Evolutionary conservation across 2,888 invertebrate genomes (phyloP).

Genomic region (Drosophila hamatofila): DNA sequence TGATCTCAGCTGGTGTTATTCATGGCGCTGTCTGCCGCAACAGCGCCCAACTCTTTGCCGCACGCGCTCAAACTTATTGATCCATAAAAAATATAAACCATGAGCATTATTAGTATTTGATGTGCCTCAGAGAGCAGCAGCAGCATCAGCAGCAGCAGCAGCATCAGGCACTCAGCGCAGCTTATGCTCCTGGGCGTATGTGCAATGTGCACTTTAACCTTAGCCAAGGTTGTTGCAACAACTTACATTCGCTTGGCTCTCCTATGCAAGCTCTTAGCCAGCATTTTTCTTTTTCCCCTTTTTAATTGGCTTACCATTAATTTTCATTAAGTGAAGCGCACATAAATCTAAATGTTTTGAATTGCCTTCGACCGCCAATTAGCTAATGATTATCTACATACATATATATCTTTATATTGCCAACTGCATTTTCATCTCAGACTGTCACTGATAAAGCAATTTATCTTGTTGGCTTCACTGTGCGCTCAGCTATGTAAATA

Average conservation of each 20-base stretch:
- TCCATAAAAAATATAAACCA: constrained; percentile 76
- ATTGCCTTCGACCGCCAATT: constrained; percentile 25
- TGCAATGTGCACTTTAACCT: constrained; percentile 65
- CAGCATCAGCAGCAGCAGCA: constrained; percentile 30
- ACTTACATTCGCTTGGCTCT: constrained; percentile 1
- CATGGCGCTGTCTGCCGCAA: constrained; percentile 11
- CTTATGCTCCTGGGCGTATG: constrained; percentile 36
- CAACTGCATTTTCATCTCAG: constrained; percentile 12
- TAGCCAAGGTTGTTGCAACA: constrained; percentile 67
- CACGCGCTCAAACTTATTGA: constrained; percentile 74
- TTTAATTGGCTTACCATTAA: constrained; percentile 44
- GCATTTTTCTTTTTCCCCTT: not conserved
- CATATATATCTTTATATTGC: constrained; percentile 22
- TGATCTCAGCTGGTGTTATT: constrained; percentile 62
- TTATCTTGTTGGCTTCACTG: constrained; percentile 34
- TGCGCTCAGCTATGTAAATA: constrained; percentile 55
- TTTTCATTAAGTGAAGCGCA: constrained; percentile 46
- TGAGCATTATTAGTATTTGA: constrained; percentile 73
- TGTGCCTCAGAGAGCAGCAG: constrained; percentile 51
- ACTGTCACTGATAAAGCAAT: constrained; percentile 22
- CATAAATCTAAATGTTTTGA: constrained; percentile 52
- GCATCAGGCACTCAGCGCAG: constrained; percentile 43
- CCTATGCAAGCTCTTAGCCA: constrained; percentile 1
- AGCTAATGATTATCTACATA: constrained; percentile 33
- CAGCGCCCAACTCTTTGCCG: constrained; percentile 21